Percentiles rank a stretch among this genome's conserved stretches.
Evolutionary conservation across 2,888 invertebrate genomes (phyloP).

Genomic region (Euplagia quadripunctaria): DNA sequence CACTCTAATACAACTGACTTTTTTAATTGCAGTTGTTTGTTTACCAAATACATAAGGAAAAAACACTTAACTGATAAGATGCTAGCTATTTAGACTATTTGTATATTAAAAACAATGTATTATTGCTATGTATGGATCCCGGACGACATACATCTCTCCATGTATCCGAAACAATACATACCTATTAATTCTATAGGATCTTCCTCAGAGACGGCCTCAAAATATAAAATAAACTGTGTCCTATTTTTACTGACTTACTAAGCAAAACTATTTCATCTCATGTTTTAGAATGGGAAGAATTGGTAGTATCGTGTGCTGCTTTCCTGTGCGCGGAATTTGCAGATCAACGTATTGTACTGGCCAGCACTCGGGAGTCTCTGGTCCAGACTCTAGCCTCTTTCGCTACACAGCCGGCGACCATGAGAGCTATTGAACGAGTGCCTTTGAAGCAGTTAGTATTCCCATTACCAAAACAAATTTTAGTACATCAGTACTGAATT

Average conservation of each 20-base stretch:
- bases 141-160: no score
- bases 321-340: constrained; percentile 93
- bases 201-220: no score
- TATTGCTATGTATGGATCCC: no score
- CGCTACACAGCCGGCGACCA: constrained; percentile 91
- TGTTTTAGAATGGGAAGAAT: constrained; percentile 85
- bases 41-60: no score
- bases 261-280: not conserved
- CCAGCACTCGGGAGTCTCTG: constrained; percentile 92
- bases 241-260: not conserved
- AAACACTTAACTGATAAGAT: no score
- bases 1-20: no score
- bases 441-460: constrained; percentile 86
- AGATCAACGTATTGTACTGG: constrained; percentile 91
- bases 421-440: constrained; percentile 91
- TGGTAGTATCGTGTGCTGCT: constrained; percentile 89
- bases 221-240: not conserved
- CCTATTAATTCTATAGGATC: no score
- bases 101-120: no score
- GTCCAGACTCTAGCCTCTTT: constrained; percentile 93
- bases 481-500: not conserved
- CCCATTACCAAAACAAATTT: not conserved
- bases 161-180: no score
- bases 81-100: no score
- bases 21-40: no score